phyloP scores from a whole-genome alignment of 2,113 vertebrate species.

The Microcebus tavaratra region DNA sequence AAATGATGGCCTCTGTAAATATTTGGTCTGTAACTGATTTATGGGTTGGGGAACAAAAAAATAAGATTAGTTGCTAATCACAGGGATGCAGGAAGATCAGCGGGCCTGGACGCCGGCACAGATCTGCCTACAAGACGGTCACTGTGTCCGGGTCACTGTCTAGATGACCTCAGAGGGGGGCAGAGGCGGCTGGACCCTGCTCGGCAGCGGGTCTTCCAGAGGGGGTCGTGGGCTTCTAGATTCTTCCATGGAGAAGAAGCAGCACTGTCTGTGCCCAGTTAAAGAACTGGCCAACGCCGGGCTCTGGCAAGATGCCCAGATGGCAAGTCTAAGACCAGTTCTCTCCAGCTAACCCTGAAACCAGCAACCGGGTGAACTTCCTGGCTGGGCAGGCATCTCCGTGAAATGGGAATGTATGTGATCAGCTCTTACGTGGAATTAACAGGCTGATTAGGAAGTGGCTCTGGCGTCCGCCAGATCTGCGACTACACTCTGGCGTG shows the following conservation, averaged over 20 bases:
- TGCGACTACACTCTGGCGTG: neutral
- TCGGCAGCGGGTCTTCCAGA: neutral
- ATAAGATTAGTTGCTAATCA: constrained; percentile 84
- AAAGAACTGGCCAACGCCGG: neutral
- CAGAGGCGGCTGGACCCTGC: too few species aligned
- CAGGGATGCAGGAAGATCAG: constrained; percentile 70
- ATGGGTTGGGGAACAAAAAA: constrained; percentile 82
- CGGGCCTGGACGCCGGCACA: neutral
- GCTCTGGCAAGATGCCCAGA: neutral
- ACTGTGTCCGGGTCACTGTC: neutral
- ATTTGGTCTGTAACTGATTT: constrained; percentile 89
- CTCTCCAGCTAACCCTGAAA: neutral
- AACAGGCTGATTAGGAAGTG: neutral
- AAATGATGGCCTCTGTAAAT: constrained; percentile 87
- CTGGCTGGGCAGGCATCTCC: too few species aligned
- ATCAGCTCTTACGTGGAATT: too few species aligned
- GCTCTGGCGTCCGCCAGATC: neutral
- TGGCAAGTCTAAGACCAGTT: neutral
- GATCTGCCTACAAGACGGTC: neutral
- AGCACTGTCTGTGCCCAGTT: neutral
- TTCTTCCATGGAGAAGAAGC: neutral
- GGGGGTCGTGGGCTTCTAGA: neutral
- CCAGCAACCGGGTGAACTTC: neutral
- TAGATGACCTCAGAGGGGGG: neutral
- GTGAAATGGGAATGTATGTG: neutral